Evolutionary conservation across 1,140 invertebrate genomes (phyloP), one percentile per base, ranked within the genome.

Genomic region (Papilio polyxenes): DNA sequence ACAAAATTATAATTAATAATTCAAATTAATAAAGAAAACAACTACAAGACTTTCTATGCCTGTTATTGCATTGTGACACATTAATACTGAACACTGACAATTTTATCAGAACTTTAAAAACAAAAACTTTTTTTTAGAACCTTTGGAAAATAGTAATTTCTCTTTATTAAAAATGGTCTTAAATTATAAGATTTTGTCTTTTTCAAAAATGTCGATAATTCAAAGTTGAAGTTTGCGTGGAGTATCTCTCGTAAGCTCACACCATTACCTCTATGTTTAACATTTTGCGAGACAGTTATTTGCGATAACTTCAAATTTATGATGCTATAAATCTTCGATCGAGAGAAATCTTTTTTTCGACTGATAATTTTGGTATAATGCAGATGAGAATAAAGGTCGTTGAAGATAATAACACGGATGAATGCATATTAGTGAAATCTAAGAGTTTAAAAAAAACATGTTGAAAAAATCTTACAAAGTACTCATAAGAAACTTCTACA

Each of bases 281-380:
- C 65, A 69, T 69, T 69, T 69, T 69, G 23, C 65, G 65, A 69
- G 65, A 31, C 65, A 69, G 65, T 69, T 69, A 69, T 69, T 69
- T 69, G 62, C 62, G 62, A 69, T 69, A 69, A 69, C 62, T 69
- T 69, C 62, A 69, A 69, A 69, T 69, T 69, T 69, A 69, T 69
- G 62, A 69, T 69, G 62, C 62, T 69, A 69, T 69, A 69, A 69
- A 69, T 69, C 62, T 69, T 69, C 23, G 23, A 31, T 69, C 62
- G 62, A 69, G 62, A 37, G 23, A 23, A 31, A 69, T 69, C 62
- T 69, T 69, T 69, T 62, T 69, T 69, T 69, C 62, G 13, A 44
- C 23, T 69, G 20, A 69, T 69, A 69, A 69, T 69, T 69, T 69
- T 69, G 62, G 23, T 69, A 69, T 69, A 69, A 69, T 69, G 37